Evolutionary conservation across 2,113 vertebrate species (phyloP).

Genomic region (Oreochromis aureus): DNA sequence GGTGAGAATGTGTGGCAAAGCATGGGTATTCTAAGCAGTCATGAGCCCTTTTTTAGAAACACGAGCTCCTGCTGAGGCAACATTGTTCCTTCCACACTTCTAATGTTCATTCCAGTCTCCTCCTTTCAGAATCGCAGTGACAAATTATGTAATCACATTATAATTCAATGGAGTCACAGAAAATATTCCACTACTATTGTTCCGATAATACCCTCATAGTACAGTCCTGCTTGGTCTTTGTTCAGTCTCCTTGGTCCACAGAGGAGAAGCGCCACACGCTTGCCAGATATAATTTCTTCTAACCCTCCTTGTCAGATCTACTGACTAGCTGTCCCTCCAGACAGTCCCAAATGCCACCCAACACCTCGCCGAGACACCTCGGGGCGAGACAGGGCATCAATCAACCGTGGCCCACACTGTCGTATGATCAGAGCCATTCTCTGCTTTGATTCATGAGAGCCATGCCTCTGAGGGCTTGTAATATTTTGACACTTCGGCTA

Average conservation of each 20-base stretch:
- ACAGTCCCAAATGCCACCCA: not conserved
- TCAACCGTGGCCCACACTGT: not conserved
- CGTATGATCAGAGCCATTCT: not conserved
- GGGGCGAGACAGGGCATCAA: conserved; percentile 5
- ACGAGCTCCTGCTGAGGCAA: conserved; percentile 3
- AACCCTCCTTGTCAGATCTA: not conserved
- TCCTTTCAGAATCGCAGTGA: conserved; percentile 28
- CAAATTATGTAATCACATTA: conserved; percentile 58
- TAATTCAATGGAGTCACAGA: conserved; percentile 39
- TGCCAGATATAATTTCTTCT: conserved; percentile 17
- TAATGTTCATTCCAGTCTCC: conserved; percentile 28
- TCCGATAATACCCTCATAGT: conserved; percentile 20
- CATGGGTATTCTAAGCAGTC: not conserved
- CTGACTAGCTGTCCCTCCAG: not conserved
- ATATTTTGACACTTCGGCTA: conserved; percentile 30
- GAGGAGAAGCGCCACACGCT: not conserved
- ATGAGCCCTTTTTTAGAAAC: conserved; percentile 38
- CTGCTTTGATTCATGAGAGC: conserved; percentile 14
- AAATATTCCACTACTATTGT: conserved; percentile 25
- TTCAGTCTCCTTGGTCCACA: not conserved
- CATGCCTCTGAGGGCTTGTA: not conserved
- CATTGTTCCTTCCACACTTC: conserved; percentile 23
- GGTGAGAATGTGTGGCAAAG: not conserved
- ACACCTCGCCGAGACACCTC: not conserved
- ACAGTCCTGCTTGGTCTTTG: not conserved